Conservation (phyloP, 2,797 vertebrate species). For the Myotis myotis region DNA sequence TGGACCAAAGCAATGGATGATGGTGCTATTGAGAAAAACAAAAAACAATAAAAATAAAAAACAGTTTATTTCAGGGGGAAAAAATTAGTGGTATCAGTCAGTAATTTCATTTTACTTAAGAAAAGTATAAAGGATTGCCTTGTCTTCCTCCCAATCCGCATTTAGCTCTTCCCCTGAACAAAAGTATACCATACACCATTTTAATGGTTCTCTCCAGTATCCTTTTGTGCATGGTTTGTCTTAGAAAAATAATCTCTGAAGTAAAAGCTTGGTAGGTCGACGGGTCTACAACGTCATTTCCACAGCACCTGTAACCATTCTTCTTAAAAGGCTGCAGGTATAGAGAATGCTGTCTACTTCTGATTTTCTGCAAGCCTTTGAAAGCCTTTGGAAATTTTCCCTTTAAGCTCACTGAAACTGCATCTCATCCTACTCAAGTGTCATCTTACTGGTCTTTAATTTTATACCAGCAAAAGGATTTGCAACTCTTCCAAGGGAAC, state of each 20-base stretch:
- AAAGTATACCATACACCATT: neutral
- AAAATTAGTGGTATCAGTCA: neutral
- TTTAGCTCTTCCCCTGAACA: neutral
- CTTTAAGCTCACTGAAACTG: neutral
- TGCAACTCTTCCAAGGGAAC: neutral
- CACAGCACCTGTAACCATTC: accelerated
- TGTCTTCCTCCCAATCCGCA: neutral
- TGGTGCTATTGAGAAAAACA: conserved; percentile 87
- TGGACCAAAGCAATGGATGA: conserved; percentile 95
- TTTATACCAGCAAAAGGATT: conserved; percentile 22
- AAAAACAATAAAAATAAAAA: neutral
- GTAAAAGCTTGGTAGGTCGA: neutral
- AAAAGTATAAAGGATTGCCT: neutral
- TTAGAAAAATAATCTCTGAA: neutral
- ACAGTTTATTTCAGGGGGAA: neutral
- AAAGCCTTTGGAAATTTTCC: neutral
- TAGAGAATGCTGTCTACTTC: neutral
- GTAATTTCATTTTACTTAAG: neutral
- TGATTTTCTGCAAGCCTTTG: neutral
- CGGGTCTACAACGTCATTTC: neutral
- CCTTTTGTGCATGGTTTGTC: neutral
- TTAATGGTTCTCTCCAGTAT: neutral
- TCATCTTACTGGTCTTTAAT: conserved; percentile 47
- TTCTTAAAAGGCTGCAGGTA: neutral
- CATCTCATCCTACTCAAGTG: neutral